Conservation (phyloP, 2,113 vertebrate species). For the Ochotona curzoniae region DNA sequence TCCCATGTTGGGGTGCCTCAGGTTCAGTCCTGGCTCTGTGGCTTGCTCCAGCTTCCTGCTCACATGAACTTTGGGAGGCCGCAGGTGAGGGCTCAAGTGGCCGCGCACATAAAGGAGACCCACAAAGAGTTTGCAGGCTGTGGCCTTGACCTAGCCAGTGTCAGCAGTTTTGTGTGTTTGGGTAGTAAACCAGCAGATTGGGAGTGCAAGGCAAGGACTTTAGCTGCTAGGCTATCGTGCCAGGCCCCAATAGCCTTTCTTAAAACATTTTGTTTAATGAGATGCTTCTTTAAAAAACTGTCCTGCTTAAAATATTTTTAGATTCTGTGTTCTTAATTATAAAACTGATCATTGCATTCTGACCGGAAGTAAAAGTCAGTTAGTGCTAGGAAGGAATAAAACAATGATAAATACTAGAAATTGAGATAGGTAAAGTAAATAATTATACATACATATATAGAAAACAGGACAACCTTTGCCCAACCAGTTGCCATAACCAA, state of each 20-base stretch:
- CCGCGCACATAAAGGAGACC: too few species aligned
- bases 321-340: constrained; percentile 16
- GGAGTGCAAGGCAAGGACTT: too few species aligned
- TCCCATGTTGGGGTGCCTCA: too few species aligned
- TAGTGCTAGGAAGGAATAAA: constrained; percentile 24
- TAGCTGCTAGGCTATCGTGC: background rate
- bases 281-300: background rate
- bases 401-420: constrained; percentile 10
- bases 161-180: too few species aligned
- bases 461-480: background rate
- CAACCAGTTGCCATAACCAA: background rate
- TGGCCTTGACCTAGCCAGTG: too few species aligned
- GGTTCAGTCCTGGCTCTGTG: too few species aligned
- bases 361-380: background rate
- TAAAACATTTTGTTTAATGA: constrained; percentile 46
- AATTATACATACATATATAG: background rate
- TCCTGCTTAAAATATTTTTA: background rate
- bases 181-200: too few species aligned
- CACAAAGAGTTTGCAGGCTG: too few species aligned
- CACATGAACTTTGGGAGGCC: too few species aligned
- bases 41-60: too few species aligned
- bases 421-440: constrained; percentile 27
- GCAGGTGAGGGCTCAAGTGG: too few species aligned
- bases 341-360: constrained; percentile 23
- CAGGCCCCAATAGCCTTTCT: background rate